Percentiles rank a stretch among this genome's conserved stretches.
Conservation (phyloP, 2,888 invertebrate genomes). For the Ennomos quercinarius region DNA sequence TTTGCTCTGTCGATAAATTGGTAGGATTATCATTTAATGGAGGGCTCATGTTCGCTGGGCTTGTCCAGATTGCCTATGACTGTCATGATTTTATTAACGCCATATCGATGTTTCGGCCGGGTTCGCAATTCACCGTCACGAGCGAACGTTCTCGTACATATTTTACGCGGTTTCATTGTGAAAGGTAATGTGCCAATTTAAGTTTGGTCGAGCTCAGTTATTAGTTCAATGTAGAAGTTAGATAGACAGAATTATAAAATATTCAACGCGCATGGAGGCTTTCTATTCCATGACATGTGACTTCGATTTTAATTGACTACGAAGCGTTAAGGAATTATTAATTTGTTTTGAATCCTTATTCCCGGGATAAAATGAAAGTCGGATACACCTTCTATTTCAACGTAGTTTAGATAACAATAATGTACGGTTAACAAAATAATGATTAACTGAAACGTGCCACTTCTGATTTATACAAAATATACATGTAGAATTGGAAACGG, state of each 20-base stretch:
- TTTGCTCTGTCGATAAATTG: constrained; percentile 83
- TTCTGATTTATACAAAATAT: constrained; percentile 17
- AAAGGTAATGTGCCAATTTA: constrained; percentile 70
- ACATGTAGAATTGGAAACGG: constrained; percentile 29
- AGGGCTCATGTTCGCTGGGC: constrained; percentile 83
- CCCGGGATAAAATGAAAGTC: constrained; percentile 27
- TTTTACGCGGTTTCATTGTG: constrained; percentile 68
- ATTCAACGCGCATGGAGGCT: constrained; percentile 65
- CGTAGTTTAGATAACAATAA: not conserved
- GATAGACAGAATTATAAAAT: constrained; percentile 68
- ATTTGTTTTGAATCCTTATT: constrained; percentile 40
- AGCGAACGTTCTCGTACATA: constrained; percentile 56
- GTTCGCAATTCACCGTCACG: constrained; percentile 60
- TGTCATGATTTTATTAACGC: constrained; percentile 83
- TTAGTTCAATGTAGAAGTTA: constrained; percentile 68
- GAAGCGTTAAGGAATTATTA: constrained; percentile 57
- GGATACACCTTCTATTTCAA: constrained; percentile 12
- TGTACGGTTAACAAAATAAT: not conserved
- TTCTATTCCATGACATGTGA: constrained; percentile 65
- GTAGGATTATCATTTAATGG: constrained; percentile 85
- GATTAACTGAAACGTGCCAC: not conserved
- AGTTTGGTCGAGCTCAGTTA: constrained; percentile 69
- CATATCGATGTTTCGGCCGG: constrained; percentile 68
- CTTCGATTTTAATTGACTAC: constrained; percentile 66
- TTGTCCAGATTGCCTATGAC: constrained; percentile 81